Conservation (phyloP, 2,113 vertebrate species). For the Pachycephala philippinensis region DNA sequence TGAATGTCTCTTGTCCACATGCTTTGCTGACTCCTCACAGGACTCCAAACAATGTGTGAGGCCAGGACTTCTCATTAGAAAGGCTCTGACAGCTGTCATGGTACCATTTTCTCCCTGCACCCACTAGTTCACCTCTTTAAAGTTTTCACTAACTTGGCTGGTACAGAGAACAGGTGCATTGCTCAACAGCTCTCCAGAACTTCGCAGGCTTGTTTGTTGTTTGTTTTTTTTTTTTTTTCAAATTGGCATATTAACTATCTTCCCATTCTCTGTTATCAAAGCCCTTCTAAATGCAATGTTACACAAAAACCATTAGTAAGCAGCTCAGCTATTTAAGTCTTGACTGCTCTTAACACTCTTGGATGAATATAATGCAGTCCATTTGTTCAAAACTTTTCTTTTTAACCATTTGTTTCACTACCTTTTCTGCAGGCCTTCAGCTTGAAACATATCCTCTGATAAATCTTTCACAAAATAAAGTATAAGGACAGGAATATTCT, state of each 20-base stretch:
- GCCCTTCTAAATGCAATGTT: not conserved
- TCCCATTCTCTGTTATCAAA: not conserved
- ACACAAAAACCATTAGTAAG: not conserved
- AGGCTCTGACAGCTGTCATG: not conserved
- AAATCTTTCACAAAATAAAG: not conserved
- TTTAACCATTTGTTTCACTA: not conserved
- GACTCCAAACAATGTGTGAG: rapidly evolving
- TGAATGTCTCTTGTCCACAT: not conserved
- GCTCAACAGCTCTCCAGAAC: not conserved
- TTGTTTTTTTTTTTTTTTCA: not conserved
- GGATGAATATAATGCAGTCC: not conserved
- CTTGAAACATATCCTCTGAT: not conserved
- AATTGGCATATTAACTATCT: not conserved
- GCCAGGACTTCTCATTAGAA: not conserved
- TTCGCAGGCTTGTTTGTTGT: not conserved
- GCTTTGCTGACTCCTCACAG: not conserved
- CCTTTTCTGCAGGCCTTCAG: not conserved
- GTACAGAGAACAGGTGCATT: not conserved
- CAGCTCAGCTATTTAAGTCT: not conserved
- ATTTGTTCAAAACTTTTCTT: not conserved
- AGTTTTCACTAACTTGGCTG: not conserved
- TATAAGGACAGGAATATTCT: not conserved
- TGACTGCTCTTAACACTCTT: not conserved
- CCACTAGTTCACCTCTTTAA: not conserved
- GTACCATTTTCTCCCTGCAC: not conserved